Conservation (phyloP, 1,140 invertebrate species). For the Hylyphantes graminicola region DNA sequence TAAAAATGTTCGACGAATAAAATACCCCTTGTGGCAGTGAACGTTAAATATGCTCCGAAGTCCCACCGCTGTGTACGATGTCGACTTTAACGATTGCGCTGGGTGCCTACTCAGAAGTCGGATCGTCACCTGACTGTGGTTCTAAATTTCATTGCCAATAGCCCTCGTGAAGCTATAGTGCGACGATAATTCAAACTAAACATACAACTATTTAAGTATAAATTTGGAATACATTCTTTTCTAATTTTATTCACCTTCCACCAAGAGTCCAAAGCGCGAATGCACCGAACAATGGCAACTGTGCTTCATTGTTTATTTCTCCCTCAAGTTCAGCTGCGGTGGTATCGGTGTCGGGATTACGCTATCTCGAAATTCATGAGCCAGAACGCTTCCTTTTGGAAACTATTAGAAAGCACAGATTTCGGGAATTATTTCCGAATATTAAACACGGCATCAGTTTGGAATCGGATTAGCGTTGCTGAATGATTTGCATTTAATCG, state of each 20-base stretch:
- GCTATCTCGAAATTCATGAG: slow-evolving; percentile 34
- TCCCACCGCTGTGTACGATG: too few relatives aligned
- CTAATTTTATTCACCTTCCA: not conserved
- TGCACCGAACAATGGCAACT: not conserved
- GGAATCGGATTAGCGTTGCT: slow-evolving; percentile 49
- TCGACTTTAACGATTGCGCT: too few relatives aligned
- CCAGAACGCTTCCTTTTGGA: slow-evolving; percentile 34
- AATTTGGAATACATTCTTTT: not conserved
- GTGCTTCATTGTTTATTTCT: slow-evolving; percentile 45
- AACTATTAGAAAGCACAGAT: slow-evolving; percentile 34
- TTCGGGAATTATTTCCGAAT: slow-evolving; percentile 50
- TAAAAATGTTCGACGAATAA: too few relatives aligned
- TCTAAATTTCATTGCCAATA: too few relatives aligned
- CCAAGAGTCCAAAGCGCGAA: not conserved
- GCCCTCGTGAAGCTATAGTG: too few relatives aligned
- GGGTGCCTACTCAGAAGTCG: too few relatives aligned
- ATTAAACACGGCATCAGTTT: slow-evolving; percentile 51
- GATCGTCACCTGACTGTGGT: too few relatives aligned
- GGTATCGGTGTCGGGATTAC: slow-evolving; percentile 30
- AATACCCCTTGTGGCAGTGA: too few relatives aligned
- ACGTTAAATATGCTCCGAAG: too few relatives aligned
- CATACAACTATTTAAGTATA: too few relatives aligned
- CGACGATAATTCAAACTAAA: too few relatives aligned
- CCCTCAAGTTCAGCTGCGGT: slow-evolving; percentile 35
- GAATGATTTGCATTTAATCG: slow-evolving; percentile 48